A percentile compares a stretch with the other conserved stretches of the same genome.
These are phyloP conservation scores for Alloplasta piceator DNA, from an alignment of 2,888 invertebrate species.

Conservation along the genomic window DNA sequence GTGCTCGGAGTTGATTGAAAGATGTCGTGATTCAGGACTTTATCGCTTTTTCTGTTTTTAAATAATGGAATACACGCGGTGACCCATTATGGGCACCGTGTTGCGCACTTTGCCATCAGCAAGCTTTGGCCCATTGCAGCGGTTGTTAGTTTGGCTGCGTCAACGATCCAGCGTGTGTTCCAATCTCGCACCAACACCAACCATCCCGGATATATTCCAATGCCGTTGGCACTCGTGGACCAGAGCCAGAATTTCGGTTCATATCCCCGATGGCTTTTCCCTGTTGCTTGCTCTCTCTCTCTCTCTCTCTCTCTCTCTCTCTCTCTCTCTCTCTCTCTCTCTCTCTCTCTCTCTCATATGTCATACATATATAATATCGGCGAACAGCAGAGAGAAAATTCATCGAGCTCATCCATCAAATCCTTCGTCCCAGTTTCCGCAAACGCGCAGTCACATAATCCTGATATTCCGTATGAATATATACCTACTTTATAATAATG, in stretches of 20 bases:
- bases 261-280: conserved; percentile 33
- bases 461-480: conserved; percentile 9
- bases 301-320: background rate
- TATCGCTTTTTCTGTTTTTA: conserved; percentile 14
- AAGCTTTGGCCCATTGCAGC: background rate
- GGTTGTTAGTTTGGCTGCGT: conserved; percentile 24
- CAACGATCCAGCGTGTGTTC: conserved; percentile 20
- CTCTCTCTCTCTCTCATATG: conserved; percentile 1
- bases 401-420: conserved; percentile 70
- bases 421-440: conserved; percentile 53
- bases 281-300: conserved; percentile 15
- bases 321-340: conserved; percentile 12
- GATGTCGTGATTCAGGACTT: conserved; percentile 1
- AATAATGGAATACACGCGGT: background rate
- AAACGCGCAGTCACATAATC: conserved; percentile 28
- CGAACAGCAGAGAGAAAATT: conserved; percentile 65
- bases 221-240: conserved; percentile 54
- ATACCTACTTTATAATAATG: conserved; percentile 11
- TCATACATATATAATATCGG: conserved; percentile 21
- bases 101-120: conserved; percentile 57
- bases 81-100: conserved; percentile 49
- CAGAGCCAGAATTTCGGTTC: conserved; percentile 60
- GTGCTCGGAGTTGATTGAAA: conserved; percentile 16
- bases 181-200: conserved; percentile 35
- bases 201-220: conserved; percentile 18